Base-by-base conservation (phyloP, 2,113 vertebrate species). In the Nerophis lumbriciformis region DNA sequence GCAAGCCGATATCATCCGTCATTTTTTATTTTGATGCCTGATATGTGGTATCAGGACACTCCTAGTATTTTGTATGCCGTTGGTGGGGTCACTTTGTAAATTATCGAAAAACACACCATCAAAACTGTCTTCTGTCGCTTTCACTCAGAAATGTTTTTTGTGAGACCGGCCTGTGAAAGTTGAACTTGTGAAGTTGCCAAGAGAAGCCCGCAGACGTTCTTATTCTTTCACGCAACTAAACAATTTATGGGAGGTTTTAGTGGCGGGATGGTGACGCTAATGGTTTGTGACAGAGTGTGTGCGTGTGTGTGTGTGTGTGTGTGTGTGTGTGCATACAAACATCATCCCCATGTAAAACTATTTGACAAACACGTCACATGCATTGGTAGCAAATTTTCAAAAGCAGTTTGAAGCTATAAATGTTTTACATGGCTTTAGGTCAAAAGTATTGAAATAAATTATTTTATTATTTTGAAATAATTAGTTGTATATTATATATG, bases 161-260 rank as follows among this genome's bases (percentile, higher is more conserved):
- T 49, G 21, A 6, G 35, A 53, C 35, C 28, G 35, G 11, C 8
- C 6, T 13, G 21, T 36, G 1, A 52, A 19, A 52, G 10, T 28
- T 36, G 4, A 11, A 11, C 42, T 6, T 28, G 11, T 28, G 3
- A 57, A 13, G 36, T 15, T 6, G 16, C 12, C n/a, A 21, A 57
- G 55, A 19, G 16, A 39, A 19, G 38, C 51, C 11, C 35, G 12
- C 54, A 42, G 39, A 16, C 39, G 15, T 42, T 54, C 39, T 42
- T 37, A 56, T 42, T 56, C n/a, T 56, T 56, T 56, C 37, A 42
- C 16, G 36, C 54, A 56, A 42, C 54, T 39, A 56, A 37, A 56
- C 54, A 16, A 56, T 56, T 56, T 19, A 56, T 39, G 54, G 16
- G 54, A 42, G 54, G 37, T 56, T 56, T 56, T 37, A 14, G 12